phyloP scores from a whole-genome alignment of 2,113 vertebrate species.

The Pithys albifrons region DNA sequence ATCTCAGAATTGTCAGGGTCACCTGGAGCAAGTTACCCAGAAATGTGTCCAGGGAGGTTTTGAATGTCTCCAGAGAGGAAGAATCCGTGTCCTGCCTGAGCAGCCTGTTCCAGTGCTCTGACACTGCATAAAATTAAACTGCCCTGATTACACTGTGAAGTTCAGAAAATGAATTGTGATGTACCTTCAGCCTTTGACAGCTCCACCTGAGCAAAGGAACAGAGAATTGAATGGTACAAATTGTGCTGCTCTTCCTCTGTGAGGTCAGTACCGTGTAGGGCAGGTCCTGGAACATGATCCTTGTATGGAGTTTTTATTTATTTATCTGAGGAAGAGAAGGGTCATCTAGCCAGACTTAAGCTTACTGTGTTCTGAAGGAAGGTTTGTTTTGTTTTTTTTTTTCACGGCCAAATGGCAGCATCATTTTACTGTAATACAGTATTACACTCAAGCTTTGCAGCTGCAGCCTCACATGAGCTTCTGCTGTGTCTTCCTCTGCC shows the following conservation, averaged over 20 bases:
- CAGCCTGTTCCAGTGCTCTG: background rate
- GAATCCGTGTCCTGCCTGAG: fast-evolving
- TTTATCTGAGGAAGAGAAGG: background rate
- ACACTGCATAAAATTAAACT: background rate
- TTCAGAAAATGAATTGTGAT: background rate
- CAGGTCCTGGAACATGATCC: background rate
- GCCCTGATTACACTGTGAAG: fast-evolving
- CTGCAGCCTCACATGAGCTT: too few relatives aligned
- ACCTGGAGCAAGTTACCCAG: background rate
- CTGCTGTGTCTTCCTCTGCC: background rate
- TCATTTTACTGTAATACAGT: fast-evolving
- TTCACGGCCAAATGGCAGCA: too few relatives aligned
- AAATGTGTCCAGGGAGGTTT: background rate
- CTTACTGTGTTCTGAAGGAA: background rate
- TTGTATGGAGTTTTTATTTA: background rate
- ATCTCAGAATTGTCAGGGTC: background rate
- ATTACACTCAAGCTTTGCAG: background rate
- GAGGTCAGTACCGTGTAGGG: fast-evolving
- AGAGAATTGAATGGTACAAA: fast-evolving
- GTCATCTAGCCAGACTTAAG: background rate
- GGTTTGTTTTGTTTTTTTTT: background rate
- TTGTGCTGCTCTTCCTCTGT: fast-evolving
- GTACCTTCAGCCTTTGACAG: background rate
- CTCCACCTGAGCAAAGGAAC: fast-evolving
- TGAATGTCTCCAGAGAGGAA: background rate